A percentile compares a stretch with the other conserved stretches of the same genome.
phyloP scores from a whole-genome alignment of 1,140 invertebrate genomes.

The Archegozetes longisetosus region DNA sequence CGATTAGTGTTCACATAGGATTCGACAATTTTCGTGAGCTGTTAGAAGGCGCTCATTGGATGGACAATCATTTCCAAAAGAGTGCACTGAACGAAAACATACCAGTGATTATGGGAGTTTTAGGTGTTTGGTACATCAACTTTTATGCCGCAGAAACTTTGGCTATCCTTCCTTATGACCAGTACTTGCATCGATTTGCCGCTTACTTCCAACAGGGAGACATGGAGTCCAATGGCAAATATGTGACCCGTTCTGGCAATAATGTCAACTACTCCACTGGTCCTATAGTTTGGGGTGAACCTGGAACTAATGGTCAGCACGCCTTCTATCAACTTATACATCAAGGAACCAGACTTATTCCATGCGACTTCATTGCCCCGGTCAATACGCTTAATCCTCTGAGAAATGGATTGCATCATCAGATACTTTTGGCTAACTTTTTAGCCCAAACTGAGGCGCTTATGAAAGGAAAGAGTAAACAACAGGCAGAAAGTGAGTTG shows the following conservation, averaged over 20 bases:
- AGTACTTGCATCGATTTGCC: constrained; percentile 95
- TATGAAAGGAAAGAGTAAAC: constrained; percentile 72
- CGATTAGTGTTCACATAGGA: constrained; percentile 77
- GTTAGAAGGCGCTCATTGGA: constrained; percentile 71
- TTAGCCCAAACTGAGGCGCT: constrained; percentile 95
- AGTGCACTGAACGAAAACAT: constrained; percentile 89
- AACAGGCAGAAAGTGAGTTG: constrained; percentile 56
- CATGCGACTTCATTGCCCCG: constrained; percentile 92
- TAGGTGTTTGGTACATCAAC: constrained; percentile 94
- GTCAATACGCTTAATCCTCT: constrained; percentile 86
- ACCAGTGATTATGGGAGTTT: constrained; percentile 79
- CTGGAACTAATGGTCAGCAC: constrained; percentile 98
- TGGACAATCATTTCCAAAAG: constrained; percentile 84
- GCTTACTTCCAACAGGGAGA: constrained; percentile 99
- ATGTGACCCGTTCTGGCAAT: constrained; percentile 51
- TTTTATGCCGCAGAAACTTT: constrained; percentile 91
- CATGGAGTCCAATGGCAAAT: constrained; percentile 99
- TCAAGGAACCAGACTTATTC: constrained; percentile 73
- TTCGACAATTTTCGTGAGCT: constrained; percentile 91
- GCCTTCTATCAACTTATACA: constrained; percentile 95
- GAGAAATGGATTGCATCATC: constrained; percentile 48
- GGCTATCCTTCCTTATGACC: constrained; percentile 88
- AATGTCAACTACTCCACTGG: constrained; percentile 67
- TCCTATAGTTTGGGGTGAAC: constrained; percentile 89
- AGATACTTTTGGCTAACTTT: constrained; percentile 90